Percentiles rank a stretch among this genome's conserved stretches.
Conservation (phyloP, 2,888 invertebrate genomes). For the Nephrotoma flavescens region DNA sequence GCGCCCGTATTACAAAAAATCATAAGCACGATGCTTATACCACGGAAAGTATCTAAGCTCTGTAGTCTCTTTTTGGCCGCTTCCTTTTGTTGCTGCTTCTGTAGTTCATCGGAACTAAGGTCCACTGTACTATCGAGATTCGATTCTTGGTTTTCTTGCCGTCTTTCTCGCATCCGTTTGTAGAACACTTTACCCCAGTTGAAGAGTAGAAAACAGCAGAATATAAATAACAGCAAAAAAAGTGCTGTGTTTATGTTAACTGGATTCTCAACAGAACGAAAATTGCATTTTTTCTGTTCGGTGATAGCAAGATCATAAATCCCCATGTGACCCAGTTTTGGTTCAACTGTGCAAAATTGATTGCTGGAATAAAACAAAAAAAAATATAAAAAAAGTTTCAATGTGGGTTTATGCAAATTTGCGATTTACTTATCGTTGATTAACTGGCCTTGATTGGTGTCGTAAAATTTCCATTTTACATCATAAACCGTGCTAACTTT, state of each 20-base stretch:
- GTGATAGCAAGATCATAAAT: slow-evolving; percentile 47
- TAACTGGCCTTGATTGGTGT: slow-evolving; percentile 34
- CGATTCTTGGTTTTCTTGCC: not conserved
- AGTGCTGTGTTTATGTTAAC: slow-evolving; percentile 39
- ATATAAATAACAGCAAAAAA: slow-evolving; percentile 27
- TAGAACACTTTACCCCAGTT: not conserved
- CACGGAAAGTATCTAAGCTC: slow-evolving; percentile 67
- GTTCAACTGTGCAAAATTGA: slow-evolving; percentile 41
- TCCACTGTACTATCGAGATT: slow-evolving; percentile 9
- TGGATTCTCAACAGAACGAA: slow-evolving; percentile 43
- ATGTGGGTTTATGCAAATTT: slow-evolving; percentile 8
- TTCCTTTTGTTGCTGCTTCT: slow-evolving; percentile 14
- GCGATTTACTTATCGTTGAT: slow-evolving; percentile 21
- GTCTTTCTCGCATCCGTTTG: slow-evolving; percentile 10
- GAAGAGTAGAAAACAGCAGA: slow-evolving; percentile 7
- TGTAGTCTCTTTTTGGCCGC: slow-evolving; percentile 36
- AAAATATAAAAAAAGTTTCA: not conserved
- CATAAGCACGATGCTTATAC: slow-evolving; percentile 73
- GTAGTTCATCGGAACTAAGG: not conserved
- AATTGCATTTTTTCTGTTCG: slow-evolving; percentile 35
- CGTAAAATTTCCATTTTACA: slow-evolving; percentile 41
- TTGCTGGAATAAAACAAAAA: slow-evolving; percentile 29
- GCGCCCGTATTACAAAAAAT: slow-evolving; percentile 84
- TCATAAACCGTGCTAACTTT: slow-evolving; percentile 37
- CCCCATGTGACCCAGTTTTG: slow-evolving; percentile 53